These are phyloP conservation scores for Danaus chrysippus DNA, from an alignment of 2,888 invertebrate genomes.

Conservation along the genomic window DNA sequence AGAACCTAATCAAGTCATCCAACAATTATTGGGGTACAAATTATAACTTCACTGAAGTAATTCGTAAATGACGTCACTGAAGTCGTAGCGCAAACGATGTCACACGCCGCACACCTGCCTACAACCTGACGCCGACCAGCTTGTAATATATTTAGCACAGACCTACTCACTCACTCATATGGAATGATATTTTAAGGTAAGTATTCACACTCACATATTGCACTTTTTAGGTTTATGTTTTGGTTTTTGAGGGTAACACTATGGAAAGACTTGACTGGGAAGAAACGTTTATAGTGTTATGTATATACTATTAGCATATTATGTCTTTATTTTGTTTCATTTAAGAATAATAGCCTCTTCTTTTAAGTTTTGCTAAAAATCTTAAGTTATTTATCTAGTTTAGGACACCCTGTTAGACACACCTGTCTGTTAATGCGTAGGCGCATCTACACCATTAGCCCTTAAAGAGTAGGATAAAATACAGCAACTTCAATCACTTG, in stretches of 20 bases:
- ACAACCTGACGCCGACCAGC: conserved; percentile 35
- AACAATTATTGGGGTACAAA: neutral
- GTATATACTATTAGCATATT: too few relatives aligned
- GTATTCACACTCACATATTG: neutral
- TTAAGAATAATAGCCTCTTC: neutral
- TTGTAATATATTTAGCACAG: conserved; percentile 32
- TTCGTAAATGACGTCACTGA: conserved; percentile 20
- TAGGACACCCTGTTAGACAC: conserved; percentile 31
- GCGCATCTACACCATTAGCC: conserved; percentile 35
- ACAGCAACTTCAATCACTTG: conserved; percentile 32
- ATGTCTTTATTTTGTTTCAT: neutral
- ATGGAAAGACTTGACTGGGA: neutral
- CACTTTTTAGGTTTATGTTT: conserved; percentile 1
- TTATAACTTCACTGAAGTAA: conserved; percentile 5
- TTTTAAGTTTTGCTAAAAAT: neutral
- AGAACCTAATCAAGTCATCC: too few relatives aligned
- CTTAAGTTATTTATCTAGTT: conserved; percentile 18
- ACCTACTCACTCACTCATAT: conserved; percentile 10
- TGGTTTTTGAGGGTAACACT: neutral
- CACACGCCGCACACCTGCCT: conserved; percentile 38
- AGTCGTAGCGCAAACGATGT: conserved; percentile 16
- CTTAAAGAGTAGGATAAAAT: conserved; percentile 32
- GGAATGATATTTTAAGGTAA: neutral
- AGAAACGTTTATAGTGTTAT: too few relatives aligned
- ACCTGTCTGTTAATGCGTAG: conserved; percentile 37